A percentile compares a stretch with the other conserved stretches of the same genome.
These are phyloP conservation scores for Slavum lentiscoides DNA, from an alignment of 2,888 invertebrate species.

Conservation along the genomic window DNA sequence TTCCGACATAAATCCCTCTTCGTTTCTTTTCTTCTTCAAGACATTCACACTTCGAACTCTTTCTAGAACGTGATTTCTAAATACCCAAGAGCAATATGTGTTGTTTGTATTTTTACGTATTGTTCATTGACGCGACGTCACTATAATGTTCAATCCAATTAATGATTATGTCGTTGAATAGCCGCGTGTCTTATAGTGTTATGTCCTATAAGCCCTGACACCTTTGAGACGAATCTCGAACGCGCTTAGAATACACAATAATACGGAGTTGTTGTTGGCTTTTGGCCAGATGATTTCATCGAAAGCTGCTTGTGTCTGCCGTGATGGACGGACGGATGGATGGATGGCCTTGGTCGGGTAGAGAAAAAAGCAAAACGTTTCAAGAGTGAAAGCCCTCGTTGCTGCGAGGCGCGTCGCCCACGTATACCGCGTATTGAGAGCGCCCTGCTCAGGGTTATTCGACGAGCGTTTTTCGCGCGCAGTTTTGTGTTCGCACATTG, in stretches of 20 bases:
- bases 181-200: no score
- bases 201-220: neutral
- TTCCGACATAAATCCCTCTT: no score
- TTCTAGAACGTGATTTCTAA: no score
- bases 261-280: neutral
- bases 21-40: no score
- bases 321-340: neutral
- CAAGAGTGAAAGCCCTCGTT: conserved; percentile 22
- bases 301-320: conserved; percentile 15
- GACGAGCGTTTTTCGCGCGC: conserved; percentile 4
- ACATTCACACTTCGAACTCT: no score
- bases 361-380: neutral
- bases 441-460: conserved; percentile 27
- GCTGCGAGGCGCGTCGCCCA: neutral
- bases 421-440: neutral
- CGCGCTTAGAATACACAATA: conserved; percentile 7
- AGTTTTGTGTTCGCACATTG: neutral
- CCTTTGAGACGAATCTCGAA: neutral
- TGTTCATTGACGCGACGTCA: no score
- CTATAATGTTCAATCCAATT: no score
- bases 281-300: neutral
- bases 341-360: conserved; percentile 6
- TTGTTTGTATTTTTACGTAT: no score
- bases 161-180: no score
- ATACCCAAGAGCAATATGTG: no score